These are phyloP conservation scores for Hypomesus transpacificus DNA, from an alignment of 2,113 vertebrate genomes.

Conservation along the genomic window DNA sequence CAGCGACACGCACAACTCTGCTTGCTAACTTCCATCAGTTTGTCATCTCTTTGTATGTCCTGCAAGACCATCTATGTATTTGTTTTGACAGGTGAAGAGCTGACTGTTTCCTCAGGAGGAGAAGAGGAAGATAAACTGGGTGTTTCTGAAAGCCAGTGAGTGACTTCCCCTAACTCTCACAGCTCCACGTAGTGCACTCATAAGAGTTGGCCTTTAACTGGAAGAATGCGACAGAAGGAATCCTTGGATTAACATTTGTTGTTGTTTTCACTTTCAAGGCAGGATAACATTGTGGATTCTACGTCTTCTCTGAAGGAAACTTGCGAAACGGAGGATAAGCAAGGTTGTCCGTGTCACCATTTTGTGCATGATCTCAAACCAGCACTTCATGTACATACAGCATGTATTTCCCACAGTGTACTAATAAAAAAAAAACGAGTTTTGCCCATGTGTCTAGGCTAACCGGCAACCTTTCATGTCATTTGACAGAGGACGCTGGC, in stretches of 20 bases:
- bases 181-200: neutral
- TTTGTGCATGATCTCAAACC: neutral
- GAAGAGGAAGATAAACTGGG: constrained; percentile 12
- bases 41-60: too few relatives aligned
- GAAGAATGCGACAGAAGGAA: too few relatives aligned
- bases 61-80: neutral
- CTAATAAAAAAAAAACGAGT: neutral
- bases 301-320: constrained; percentile 80
- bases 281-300: constrained; percentile 84
- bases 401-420: neutral
- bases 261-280: constrained; percentile 61
- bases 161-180: neutral
- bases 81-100: constrained; percentile 54
- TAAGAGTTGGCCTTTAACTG: neutral
- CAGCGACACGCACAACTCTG: neutral
- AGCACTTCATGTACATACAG: neutral
- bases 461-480: constrained; percentile 26
- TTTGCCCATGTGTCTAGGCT: neutral
- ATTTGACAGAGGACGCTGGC: constrained; percentile 68
- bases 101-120: constrained; percentile 21
- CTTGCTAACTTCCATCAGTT: too few relatives aligned
- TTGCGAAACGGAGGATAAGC: constrained; percentile 78
- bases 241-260: neutral
- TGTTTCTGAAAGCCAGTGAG: constrained; percentile 56
- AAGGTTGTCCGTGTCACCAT: constrained; percentile 67